A percentile compares a stretch with the other conserved stretches of the same genome.
Conservation (phyloP, 2,113 vertebrate genomes). For the Gracilinanus agilis region DNA sequence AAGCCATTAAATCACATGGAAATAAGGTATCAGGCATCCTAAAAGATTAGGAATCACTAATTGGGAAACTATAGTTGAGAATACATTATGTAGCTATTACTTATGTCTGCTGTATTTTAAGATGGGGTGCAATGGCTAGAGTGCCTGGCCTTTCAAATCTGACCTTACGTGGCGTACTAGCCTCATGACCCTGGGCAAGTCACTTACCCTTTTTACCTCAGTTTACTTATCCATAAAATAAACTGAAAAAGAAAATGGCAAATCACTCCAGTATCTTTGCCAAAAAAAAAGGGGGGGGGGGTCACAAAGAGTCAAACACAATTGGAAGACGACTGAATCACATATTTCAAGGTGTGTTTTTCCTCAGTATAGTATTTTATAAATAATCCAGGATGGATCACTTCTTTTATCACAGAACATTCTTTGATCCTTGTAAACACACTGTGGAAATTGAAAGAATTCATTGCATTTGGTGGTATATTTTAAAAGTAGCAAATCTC, state of each 20-base stretch:
- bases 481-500: neutral
- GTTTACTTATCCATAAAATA: neutral
- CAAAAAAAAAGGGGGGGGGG: neutral
- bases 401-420: neutral
- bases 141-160: neutral
- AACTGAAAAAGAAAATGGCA: neutral
- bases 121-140: neutral
- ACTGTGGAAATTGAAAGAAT: neutral
- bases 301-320: neutral
- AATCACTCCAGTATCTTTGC: neutral
- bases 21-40: neutral
- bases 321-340: neutral
- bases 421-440: neutral
- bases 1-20: neutral
- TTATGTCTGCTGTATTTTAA: neutral
- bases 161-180: neutral
- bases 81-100: neutral
- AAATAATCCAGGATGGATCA: neutral
- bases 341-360: neutral
- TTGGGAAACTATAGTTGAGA: neutral
- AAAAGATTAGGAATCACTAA: neutral
- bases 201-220: neutral
- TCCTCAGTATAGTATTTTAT: neutral
- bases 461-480: neutral
- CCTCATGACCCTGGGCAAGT: neutral